A percentile compares a stretch with the other conserved stretches of the same genome.
Conservation (phyloP, 2,888 invertebrate species). For the Pterostichus madidus region DNA sequence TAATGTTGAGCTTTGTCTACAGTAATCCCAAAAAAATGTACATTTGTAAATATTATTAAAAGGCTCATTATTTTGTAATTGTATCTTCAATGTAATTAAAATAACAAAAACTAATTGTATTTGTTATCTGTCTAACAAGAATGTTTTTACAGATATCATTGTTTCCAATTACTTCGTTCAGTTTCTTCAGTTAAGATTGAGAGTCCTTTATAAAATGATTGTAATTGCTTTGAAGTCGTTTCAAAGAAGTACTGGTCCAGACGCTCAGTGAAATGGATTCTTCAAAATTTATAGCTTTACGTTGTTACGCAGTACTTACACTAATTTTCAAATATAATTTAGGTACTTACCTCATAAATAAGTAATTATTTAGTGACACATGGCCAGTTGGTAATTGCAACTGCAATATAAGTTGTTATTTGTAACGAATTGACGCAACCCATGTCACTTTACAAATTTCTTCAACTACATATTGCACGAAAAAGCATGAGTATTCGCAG, state of each 20-base stretch:
- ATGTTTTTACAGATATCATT: conserved; percentile 3
- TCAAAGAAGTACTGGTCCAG: conserved; percentile 12
- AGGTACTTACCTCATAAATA: too few species aligned
- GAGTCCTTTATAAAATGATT: conserved; percentile 33
- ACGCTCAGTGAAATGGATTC: neutral
- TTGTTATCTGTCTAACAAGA: neutral
- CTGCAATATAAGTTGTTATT: too few species aligned
- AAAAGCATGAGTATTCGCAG: too few species aligned
- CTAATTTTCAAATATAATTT: too few species aligned
- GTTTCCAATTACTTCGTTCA: conserved; percentile 35
- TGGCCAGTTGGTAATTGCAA: too few species aligned
- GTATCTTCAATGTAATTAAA: neutral
- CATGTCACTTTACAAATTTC: too few species aligned
- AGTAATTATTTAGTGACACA: too few species aligned
- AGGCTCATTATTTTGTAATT: too few species aligned
- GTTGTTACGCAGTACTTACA: too few species aligned
- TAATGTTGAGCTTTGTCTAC: neutral
- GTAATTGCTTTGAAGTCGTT: conserved; percentile 29
- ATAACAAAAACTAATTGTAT: conserved; percentile 27
- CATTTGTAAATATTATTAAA: conserved; percentile 19
- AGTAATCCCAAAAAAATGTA: neutral
- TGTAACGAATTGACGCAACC: too few species aligned
- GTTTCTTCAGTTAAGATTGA: conserved; percentile 16
- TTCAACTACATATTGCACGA: too few species aligned
- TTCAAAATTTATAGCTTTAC: too few species aligned